Base-by-base conservation (phyloP, 2,797 vertebrate genomes). In the Malacoctenus gilli region DNA sequence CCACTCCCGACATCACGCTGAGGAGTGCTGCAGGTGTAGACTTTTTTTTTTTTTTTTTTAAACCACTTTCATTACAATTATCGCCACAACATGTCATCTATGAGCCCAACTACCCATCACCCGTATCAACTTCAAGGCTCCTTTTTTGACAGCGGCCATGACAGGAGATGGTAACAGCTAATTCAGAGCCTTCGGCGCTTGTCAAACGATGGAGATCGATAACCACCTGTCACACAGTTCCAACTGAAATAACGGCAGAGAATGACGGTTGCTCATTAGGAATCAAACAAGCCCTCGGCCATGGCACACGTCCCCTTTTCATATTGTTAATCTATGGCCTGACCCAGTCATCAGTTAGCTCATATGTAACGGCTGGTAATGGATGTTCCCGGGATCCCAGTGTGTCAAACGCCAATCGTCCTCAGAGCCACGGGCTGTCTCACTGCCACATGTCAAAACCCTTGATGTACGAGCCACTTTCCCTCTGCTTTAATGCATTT, bases 401-500 rank as follows among this genome's bases (percentile, higher is more conserved):
- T 66, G 62, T 79, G 85, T 84, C 77, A 77, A 80, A 71, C 19
- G 40, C 21, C 77, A 55, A 59, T 75, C 68, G 43, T 74, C 55
- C 53, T 49, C 9, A 0, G 55, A 65, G 75, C 72, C 2, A 25
- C 8, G 44, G 72, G 73, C 59, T 74, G 82, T 79, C 75, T 74
- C 49, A 43, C 59, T 59, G 72, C 54, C 68, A 82, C 60, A 58
- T 66, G 83, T 89, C 87, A 87, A 72, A 85, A 62, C 46, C 32
- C 69, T 83, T 85, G 85, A 91, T 88, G 80, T 85, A 87, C 69
- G 66, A 87, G 72, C 60, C 85, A 85, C 70, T 77, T 79, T 82
- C 77, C 75, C 66, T 25, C 66, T 67, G 77, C 84, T 85, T 89
- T 89, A 89, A 89, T 90, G 88, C 88, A 91, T 92, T 89, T 91